Evolutionary conservation across 2,797 vertebrate genomes (phyloP), one percentile per base, ranked within the genome.

Genomic region (Anisognathus igniventris): DNA sequence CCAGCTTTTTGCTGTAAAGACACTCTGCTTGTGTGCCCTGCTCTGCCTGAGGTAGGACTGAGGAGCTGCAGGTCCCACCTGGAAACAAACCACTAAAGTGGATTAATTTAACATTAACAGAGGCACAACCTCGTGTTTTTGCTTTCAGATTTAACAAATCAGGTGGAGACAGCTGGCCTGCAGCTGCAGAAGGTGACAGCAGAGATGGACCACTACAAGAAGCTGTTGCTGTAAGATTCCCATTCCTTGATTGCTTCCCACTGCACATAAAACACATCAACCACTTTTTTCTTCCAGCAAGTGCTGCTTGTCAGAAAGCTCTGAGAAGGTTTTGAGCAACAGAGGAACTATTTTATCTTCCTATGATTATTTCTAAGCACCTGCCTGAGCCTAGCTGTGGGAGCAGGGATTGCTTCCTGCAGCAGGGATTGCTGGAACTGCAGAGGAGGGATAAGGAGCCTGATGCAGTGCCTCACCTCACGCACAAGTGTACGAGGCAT

Each of bases 151-250:
- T 89, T 75, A 95, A 95, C 98, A 23, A 95, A 95, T 44, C 97
- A 97, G 84, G 92, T 98, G 47, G 97, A 98, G 77, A 84, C 93
- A 28, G 77, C 95, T 50, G 96, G 92, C 15, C 83, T 96, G 88
- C 96, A 97, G 90, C 97, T 98, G 65, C 97, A 98, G 95, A 97
- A 97, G 37, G 92, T 97, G 30, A 84, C 88, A 28, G 95, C 94
- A 1, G 97, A 98, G 92, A 90, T 96, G 93, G 97, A 97, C n/a
- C 96, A 88, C 81, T 97, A 89, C 93, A 97, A 97, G 94, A 96
- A 98, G 88, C 95, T 97, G 66, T 45, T 98, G 21, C 90, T 75
- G 98, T 98, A 97, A 98, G 98, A 79, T 47, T 66, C 45, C 65
- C 15, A 5, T 51, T 12, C 72, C 84, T 82, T 33, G 2, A 0